Percentiles rank a stretch among this genome's conserved stretches.
Conservation (phyloP, 2,113 vertebrate genomes). For the Ptilonorhynchus violaceus region DNA sequence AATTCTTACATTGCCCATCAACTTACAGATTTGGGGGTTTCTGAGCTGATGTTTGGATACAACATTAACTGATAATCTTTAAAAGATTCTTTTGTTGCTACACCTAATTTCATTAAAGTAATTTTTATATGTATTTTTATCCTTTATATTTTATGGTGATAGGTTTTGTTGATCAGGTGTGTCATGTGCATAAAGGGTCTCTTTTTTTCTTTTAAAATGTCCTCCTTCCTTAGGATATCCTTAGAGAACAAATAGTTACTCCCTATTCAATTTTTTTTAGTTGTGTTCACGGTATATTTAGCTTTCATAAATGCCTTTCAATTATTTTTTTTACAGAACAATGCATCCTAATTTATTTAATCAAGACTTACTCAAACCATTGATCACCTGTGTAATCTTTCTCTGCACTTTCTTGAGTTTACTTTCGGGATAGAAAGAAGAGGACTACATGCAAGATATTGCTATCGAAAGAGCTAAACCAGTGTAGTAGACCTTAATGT, state of each 20-base stretch:
- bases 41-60: background rate
- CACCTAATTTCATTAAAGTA: background rate
- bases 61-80: background rate
- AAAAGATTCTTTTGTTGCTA: background rate
- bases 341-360: background rate
- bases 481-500: background rate
- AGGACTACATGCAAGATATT: background rate
- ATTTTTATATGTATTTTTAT: background rate
- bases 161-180: background rate
- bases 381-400: background rate
- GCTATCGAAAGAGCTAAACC: background rate
- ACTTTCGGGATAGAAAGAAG: background rate
- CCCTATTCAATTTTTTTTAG: background rate
- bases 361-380: background rate
- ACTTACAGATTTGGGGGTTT: background rate
- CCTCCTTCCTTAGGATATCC: background rate
- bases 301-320: background rate
- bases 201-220: background rate
- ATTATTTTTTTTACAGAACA: background rate
- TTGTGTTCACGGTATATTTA: background rate
- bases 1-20: background rate
- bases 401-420: background rate
- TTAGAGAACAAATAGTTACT: background rate
- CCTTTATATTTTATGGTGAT: background rate
- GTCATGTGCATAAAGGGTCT: background rate